Conservation (phyloP, 1,140 invertebrate genomes). For the Euwallacea fornicatus region DNA sequence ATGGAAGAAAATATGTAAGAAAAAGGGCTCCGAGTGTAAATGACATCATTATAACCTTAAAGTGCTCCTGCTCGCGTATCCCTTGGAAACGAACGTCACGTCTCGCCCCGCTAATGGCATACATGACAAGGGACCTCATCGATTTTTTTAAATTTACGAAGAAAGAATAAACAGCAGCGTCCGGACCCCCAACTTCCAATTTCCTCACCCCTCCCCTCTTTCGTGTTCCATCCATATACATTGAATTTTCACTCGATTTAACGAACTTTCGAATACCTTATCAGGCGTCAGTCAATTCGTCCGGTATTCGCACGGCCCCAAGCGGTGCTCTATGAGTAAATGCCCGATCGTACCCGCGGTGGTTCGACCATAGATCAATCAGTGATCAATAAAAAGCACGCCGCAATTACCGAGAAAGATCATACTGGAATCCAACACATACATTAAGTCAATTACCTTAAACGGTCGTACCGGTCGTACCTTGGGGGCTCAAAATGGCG, state of each 20-base stretch:
- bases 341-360: slow-evolving; percentile 13
- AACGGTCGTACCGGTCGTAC: slow-evolving; percentile 34
- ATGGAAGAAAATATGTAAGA: background rate
- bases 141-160: slow-evolving; percentile 54
- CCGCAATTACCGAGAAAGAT: slow-evolving; percentile 31
- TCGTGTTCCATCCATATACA: background rate
- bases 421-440: slow-evolving; percentile 38
- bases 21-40: slow-evolving; percentile 53
- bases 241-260: slow-evolving; percentile 31
- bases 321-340: slow-evolving; percentile 20
- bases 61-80: slow-evolving; percentile 53
- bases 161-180: slow-evolving; percentile 51
- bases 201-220: slow-evolving; percentile 12
- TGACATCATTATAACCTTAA: slow-evolving; percentile 56
- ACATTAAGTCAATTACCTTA: slow-evolving; percentile 36
- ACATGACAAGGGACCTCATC: slow-evolving; percentile 54
- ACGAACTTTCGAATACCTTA: slow-evolving; percentile 5
- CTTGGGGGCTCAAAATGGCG: slow-evolving; percentile 29
- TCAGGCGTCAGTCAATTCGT: too few relatives aligned
- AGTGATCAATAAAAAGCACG: slow-evolving; percentile 34
- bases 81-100: slow-evolving; percentile 47
- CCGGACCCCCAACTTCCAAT: slow-evolving; percentile 12
- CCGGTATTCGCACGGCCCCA: background rate
- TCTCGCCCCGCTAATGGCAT: slow-evolving; percentile 52
- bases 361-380: slow-evolving; percentile 30